phyloP scores from a whole-genome alignment of 2,797 vertebrate genomes.

The Urosaurus nigricauda region DNA sequence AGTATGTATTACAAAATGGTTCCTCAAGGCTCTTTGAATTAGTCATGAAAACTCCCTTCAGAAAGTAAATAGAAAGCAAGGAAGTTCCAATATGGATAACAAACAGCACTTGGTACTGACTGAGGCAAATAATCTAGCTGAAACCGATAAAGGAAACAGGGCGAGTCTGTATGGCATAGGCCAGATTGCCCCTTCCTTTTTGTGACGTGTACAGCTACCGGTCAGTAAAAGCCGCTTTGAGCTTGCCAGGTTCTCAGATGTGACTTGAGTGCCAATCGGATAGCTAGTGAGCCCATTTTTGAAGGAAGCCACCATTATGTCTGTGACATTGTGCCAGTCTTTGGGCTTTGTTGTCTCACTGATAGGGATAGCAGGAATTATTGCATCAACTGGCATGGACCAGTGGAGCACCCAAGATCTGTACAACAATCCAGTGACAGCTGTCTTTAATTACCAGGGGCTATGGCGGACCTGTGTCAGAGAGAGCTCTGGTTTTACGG shows the following conservation, averaged over 20 bases:
- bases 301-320: slow-evolving; percentile 70
- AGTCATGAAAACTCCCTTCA: slow-evolving; percentile 69
- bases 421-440: slow-evolving; percentile 86
- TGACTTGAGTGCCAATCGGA: neutral
- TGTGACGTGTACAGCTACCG: slow-evolving; percentile 75
- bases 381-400: slow-evolving; percentile 88
- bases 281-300: neutral
- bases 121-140: slow-evolving; percentile 76
- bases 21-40: slow-evolving; percentile 40
- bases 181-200: slow-evolving; percentile 53
- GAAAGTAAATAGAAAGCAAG: slow-evolving; percentile 76
- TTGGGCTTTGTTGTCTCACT: slow-evolving; percentile 87
- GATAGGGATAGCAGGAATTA: slow-evolving; percentile 82
- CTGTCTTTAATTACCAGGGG: slow-evolving; percentile 87
- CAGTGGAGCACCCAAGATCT: slow-evolving; percentile 91
- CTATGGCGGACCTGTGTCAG: slow-evolving; percentile 90
- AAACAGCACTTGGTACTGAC: slow-evolving; percentile 81
- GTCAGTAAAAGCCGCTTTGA: slow-evolving; percentile 67
- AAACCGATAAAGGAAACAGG: slow-evolving; percentile 76
- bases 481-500: slow-evolving; percentile 89
- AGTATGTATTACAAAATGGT: slow-evolving; percentile 3
- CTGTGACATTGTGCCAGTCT: slow-evolving; percentile 87
- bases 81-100: slow-evolving; percentile 68
- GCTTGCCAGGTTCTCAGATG: slow-evolving; percentile 58
- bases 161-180: slow-evolving; percentile 57